Conservation (phyloP, 2,797 vertebrate genomes). For the Hipposideros larvatus region DNA sequence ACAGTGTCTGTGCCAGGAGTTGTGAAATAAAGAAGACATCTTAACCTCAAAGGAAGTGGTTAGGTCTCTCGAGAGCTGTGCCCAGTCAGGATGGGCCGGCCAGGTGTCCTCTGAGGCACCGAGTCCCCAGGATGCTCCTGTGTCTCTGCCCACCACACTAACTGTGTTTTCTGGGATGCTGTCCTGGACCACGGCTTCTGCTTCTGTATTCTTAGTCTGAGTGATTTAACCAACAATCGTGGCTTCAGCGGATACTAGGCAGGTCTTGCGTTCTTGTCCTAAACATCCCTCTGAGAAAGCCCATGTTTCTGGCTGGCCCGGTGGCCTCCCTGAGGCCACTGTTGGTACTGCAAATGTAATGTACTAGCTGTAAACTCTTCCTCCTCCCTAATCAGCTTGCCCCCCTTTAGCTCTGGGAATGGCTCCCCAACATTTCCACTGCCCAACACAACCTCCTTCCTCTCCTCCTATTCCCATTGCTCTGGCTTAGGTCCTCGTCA, state of each 20-base stretch:
- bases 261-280: not conserved
- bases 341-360: not conserved
- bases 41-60: not conserved
- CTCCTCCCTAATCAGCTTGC: not conserved
- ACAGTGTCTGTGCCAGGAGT: not conserved
- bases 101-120: not conserved
- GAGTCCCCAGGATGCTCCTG: not conserved
- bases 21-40: not conserved
- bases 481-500: not conserved
- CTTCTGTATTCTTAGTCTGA: not conserved
- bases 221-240: not conserved
- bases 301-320: not conserved
- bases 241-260: not conserved
- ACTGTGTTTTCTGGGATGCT: not conserved
- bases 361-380: not conserved
- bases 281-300: not conserved
- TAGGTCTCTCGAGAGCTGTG: not conserved
- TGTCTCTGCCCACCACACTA: not conserved
- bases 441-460: not conserved
- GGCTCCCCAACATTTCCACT: not conserved
- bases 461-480: not conserved
- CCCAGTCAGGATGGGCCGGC: not conserved
- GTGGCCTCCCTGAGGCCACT: not conserved
- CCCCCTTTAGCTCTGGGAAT: not conserved
- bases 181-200: not conserved